Conservation (phyloP, 1,140 invertebrate genomes). For the Drosophila punjabiensis region DNA sequence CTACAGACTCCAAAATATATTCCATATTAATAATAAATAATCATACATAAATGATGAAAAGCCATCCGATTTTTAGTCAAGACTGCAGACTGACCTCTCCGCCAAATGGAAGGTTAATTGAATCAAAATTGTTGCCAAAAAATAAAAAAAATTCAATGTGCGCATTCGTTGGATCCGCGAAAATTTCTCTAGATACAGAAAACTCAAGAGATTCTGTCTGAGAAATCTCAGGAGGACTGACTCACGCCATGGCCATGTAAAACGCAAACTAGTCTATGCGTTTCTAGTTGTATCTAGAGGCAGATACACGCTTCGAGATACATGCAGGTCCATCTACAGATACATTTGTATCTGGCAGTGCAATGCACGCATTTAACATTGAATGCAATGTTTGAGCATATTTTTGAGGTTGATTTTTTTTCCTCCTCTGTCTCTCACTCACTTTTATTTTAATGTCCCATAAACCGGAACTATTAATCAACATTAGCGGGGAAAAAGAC, state of each 20-base stretch:
- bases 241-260: slow-evolving; percentile 32
- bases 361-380: slow-evolving; percentile 71
- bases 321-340: slow-evolving; percentile 33
- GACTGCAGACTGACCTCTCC: slow-evolving; percentile 40
- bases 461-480: slow-evolving; percentile 64
- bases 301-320: slow-evolving; percentile 6
- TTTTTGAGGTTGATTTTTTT: slow-evolving; percentile 39
- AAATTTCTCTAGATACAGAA: slow-evolving; percentile 31
- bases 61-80: slow-evolving; percentile 22
- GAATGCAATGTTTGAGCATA: slow-evolving; percentile 63
- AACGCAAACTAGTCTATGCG: slow-evolving; percentile 43
- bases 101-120: slow-evolving; percentile 62
- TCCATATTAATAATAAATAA: neutral
- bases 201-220: slow-evolving; percentile 32
- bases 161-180: slow-evolving; percentile 27
- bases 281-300: slow-evolving; percentile 54
- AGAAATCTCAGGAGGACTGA: slow-evolving; percentile 30
- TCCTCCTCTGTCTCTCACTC: slow-evolving; percentile 11
- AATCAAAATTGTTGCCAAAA: slow-evolving; percentile 50
- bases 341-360: slow-evolving; percentile 63
- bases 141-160: slow-evolving; percentile 50
- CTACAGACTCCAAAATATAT: neutral
- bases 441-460: slow-evolving; percentile 68
- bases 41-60: neutral
- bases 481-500: slow-evolving; percentile 21